Evolutionary conservation across 2,797 vertebrate species (phyloP).

Genomic region (Eidolon dupreanum): DNA sequence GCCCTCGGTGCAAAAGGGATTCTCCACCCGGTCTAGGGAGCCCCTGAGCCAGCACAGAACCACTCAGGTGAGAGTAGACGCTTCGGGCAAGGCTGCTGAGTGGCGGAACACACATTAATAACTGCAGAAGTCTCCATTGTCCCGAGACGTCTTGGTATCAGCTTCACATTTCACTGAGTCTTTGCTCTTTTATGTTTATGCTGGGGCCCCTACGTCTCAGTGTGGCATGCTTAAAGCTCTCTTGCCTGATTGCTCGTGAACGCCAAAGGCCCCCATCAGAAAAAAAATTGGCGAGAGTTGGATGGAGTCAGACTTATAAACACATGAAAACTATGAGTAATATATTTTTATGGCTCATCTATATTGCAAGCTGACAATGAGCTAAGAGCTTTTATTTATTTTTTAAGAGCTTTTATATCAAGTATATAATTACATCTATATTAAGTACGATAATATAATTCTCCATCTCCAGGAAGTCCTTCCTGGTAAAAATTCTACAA

Average conservation of each 20-base stretch:
- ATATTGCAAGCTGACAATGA: neutral
- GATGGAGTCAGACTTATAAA: neutral
- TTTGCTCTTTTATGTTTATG: neutral
- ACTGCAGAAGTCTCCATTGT: neutral
- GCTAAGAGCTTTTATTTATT: neutral
- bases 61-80: no score
- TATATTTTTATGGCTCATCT: neutral
- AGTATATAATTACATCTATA: conserved; percentile 9
- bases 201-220: neutral
- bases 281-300: no score
- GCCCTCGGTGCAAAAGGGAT: no score
- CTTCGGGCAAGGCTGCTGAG: fast-evolving
- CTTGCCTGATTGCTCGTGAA: neutral
- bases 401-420: conserved; percentile 10
- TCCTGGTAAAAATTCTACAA: conserved; percentile 15
- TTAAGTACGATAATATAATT: conserved; percentile 23
- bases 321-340: neutral
- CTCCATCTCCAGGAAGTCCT: conserved; percentile 41
- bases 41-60: neutral
- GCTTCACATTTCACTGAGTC: neutral
- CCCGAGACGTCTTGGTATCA: fast-evolving
- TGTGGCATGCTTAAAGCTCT: neutral
- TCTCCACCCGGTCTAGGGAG: fast-evolving
- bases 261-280: neutral
- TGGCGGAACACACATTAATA: fast-evolving